These are phyloP conservation scores for Ganaspis sp. DNA, from an alignment of 1,140 invertebrate species.

Conservation along the genomic window DNA sequence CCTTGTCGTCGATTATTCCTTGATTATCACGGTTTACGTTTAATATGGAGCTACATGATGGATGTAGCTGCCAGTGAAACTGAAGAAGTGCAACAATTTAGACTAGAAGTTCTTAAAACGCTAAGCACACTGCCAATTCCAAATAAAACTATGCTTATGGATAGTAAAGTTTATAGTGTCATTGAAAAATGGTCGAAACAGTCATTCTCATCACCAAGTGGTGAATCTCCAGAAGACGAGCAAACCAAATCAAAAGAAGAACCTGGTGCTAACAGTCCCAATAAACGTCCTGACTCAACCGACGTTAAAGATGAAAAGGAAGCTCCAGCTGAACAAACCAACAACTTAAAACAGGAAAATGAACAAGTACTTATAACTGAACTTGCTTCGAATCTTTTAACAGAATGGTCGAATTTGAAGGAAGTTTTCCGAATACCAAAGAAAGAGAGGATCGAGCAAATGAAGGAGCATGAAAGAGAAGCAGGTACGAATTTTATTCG, in stretches of 20 bases:
- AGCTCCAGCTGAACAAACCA: conserved; percentile 48
- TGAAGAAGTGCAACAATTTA: conserved; percentile 78
- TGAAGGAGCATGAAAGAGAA: conserved; percentile 95
- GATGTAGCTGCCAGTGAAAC: conserved; percentile 77
- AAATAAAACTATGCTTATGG: conserved; percentile 94
- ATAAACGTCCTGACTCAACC: conserved; percentile 54
- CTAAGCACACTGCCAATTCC: conserved; percentile 90
- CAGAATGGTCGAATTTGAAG: conserved; percentile 88
- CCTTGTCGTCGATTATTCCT: conserved; percentile 92
- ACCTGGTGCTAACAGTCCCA: conserved; percentile 49
- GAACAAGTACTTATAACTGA: conserved; percentile 74
- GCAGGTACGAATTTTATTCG: conserved; percentile 77
- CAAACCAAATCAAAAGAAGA: conserved; percentile 42
- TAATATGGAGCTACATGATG: conserved; percentile 95
- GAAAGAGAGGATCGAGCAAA: conserved; percentile 93
- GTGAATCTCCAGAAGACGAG: conserved; percentile 73
- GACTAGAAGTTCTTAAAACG: conserved; percentile 87
- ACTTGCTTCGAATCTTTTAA: conserved; percentile 82
- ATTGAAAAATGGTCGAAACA: conserved; percentile 87
- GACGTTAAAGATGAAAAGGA: conserved; percentile 60
- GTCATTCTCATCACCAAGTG: conserved; percentile 62
- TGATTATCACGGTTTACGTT: conserved; percentile 94
- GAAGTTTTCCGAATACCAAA: conserved; percentile 97
- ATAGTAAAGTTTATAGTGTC: conserved; percentile 90
- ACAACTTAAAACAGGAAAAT: conserved; percentile 54